phyloP scores from a whole-genome alignment of 2,888 invertebrate species.

The Rhamphomyia laevipes region DNA sequence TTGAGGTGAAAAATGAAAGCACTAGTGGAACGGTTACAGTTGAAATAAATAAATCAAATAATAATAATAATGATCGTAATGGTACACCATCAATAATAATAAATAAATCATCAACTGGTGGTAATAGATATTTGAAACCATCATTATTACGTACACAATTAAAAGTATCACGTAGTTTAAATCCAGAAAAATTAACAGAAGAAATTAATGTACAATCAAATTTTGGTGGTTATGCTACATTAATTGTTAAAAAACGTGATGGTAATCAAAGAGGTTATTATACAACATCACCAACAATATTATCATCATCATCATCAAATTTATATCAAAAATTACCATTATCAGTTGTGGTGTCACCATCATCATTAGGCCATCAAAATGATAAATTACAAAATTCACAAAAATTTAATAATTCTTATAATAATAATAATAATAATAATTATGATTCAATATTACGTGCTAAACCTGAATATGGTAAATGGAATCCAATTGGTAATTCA shows the following conservation, averaged over 20 bases:
- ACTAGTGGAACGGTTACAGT: not conserved
- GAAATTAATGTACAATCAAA: slow-evolving; percentile 65
- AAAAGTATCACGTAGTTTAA: slow-evolving; percentile 63
- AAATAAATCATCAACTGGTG: not conserved
- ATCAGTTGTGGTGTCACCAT: not conserved
- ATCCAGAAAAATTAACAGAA: slow-evolving; percentile 63
- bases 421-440: not conserved
- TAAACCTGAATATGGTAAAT: slow-evolving; percentile 25
- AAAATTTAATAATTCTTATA: not conserved
- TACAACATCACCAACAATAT: not conserved
- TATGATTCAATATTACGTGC: not conserved
- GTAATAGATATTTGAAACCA: slow-evolving; percentile 32
- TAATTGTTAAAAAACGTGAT: slow-evolving; percentile 62
- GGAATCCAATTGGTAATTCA: slow-evolving; percentile 31
- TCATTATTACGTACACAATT: slow-evolving; percentile 59
- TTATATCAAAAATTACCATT: too few species aligned
- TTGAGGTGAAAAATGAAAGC: not conserved
- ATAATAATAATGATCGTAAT: not conserved
- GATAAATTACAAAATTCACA: not conserved
- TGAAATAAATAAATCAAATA: not conserved
- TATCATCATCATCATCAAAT: not conserved
- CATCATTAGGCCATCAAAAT: not conserved
- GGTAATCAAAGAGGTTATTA: slow-evolving; percentile 38
- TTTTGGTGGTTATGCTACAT: slow-evolving; percentile 62
- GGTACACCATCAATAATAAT: slow-evolving; percentile 36